Conservation (phyloP, 2,113 vertebrate genomes). For the Crypturellus undulatus region DNA sequence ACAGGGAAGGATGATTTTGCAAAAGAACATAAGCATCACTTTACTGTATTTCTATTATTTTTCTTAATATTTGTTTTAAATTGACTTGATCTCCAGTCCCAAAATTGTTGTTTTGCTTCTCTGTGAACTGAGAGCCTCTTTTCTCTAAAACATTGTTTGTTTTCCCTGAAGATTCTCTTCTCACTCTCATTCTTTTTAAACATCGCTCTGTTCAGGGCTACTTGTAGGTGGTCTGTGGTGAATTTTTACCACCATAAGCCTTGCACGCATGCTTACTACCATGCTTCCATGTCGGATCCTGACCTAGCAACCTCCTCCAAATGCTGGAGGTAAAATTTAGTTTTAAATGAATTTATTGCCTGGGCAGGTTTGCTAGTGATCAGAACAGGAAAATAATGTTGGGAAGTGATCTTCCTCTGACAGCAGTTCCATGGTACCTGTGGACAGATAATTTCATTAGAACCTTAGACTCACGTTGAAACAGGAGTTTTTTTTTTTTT, state of each 20-base stretch:
- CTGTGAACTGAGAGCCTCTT: neutral
- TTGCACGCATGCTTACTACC: neutral
- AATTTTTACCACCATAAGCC: neutral
- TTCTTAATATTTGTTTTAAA: neutral
- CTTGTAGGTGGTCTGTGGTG: neutral
- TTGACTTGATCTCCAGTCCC: neutral
- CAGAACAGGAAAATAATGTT: neutral
- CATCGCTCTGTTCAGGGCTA: conserved; percentile 10
- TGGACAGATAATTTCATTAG: neutral
- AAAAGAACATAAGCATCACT: neutral
- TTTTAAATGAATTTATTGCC: neutral
- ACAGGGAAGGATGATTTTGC: no score
- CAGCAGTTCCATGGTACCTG: neutral
- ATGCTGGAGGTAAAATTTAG: neutral
- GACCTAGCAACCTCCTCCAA: conserved; percentile 24
- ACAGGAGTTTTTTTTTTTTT: no score
- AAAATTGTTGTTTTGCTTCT: neutral
- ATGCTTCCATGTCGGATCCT: neutral
- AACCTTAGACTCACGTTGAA: neutral
- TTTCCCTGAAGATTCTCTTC: neutral
- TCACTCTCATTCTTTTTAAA: conserved; percentile 41
- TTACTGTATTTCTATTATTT: neutral
- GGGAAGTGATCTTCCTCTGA: neutral
- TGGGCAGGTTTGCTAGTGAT: neutral
- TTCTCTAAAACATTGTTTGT: neutral